Base-by-base conservation (phyloP, 2,797 vertebrate genomes). In the Coregonus sp. region DNA sequence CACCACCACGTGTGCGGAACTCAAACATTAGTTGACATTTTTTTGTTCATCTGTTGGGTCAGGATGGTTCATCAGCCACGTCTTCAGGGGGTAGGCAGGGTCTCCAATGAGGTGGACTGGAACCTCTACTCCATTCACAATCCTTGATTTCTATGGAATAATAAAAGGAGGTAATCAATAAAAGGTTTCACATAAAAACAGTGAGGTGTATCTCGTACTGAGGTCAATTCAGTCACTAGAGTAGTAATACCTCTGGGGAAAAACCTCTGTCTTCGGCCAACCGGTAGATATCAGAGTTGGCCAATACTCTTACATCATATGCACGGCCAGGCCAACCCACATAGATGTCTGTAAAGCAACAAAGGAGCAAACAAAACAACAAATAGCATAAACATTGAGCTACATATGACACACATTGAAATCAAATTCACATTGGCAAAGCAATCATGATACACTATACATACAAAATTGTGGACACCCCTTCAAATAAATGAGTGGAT, bases 41-140 rank as follows among this genome's bases (percentile, higher is more conserved):
- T 29, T 33, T 20, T 31, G 63, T 66, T 66, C 7, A 29, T 66
- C 63, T 14, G n/a, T 75, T 11, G 11, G 25, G 25, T 25, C 25
- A 25, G 25, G 25, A 25, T 25, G 25, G 25, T 16, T 75, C 47
- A 67, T 29, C 15, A 67, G 18, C 74, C 63, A 75, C 14, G 9
- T 37, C 40, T 75, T 75, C 35, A 75, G 74, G 14, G 40, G 37
- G 6, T 66, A 52, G 20, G 74, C 37, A 15, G 61, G 37, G 33
- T 47, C 59, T 4, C 63, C 74, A 2, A 33, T 75, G 6, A 65
- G 12, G 59, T 74, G 72, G 16, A 74, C 33, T 9, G 56, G 72
- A 33, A 74, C 35, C 15, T 74, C n/a, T 0, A 74, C 33, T 37
- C 20, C n/a, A 25, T 61, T n/a, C 11, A 74, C 72, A n/a, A 7